phyloP scores from a whole-genome alignment of 30 jellyfish, hydroid and myxozoan genomes.

The Chironex yamaguchii region DNA sequence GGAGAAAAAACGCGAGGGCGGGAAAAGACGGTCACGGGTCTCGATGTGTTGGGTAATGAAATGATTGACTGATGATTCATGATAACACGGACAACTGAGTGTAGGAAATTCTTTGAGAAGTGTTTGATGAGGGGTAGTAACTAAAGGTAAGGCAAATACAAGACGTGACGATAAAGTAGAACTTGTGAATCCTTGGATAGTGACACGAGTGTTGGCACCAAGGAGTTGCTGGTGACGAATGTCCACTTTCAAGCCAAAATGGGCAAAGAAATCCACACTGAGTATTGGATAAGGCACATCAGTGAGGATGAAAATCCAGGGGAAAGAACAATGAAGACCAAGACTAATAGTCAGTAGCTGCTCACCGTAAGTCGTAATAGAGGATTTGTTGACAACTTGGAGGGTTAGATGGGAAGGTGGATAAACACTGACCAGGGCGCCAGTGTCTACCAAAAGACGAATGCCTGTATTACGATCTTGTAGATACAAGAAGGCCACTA shows the following conservation, averaged over 20 bases:
- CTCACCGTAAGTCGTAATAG: too few species aligned
- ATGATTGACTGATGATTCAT: too few species aligned
- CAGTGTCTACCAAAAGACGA: background rate
- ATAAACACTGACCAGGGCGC: too few species aligned
- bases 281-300: background rate
- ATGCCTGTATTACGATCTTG: background rate
- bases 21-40: too few species aligned
- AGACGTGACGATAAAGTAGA: too few species aligned
- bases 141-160: too few species aligned
- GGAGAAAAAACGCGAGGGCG: slow-evolving; percentile 23
- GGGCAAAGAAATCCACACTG: background rate
- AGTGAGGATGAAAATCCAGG: background rate
- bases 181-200: too few species aligned
- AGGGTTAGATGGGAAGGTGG: too few species aligned
- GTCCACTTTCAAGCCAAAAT: background rate
- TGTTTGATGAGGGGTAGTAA: background rate
- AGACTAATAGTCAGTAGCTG: background rate
- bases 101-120: background rate
- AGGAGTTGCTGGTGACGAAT: background rate
- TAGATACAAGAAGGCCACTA: background rate
- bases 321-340: background rate
- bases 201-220: background rate
- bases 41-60: too few species aligned
- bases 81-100: background rate
- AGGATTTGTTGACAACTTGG: too few species aligned